These are phyloP conservation scores for Ptilorrhoa leucosticta DNA, from an alignment of 2,113 vertebrate genomes.

Conservation along the genomic window DNA sequence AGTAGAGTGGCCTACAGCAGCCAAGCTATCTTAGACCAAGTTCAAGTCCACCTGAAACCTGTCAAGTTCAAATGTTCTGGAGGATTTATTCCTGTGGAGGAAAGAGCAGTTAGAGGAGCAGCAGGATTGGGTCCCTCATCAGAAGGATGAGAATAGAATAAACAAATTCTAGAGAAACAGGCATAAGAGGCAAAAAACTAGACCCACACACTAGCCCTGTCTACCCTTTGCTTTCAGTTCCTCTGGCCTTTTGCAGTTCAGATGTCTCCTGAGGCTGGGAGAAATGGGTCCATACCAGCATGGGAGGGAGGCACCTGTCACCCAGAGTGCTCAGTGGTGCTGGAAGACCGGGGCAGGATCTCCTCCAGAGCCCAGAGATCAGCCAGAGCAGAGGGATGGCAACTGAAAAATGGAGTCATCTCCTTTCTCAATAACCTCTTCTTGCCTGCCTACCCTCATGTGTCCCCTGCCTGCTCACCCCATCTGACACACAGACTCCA, in stretches of 20 bases:
- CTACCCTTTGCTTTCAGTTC: neutral
- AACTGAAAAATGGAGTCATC: neutral
- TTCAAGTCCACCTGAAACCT: neutral
- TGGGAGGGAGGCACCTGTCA: rapidly evolving
- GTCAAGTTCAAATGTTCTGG: neutral
- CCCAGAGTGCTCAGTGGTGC: rapidly evolving
- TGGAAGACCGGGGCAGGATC: rapidly evolving
- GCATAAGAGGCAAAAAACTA: neutral
- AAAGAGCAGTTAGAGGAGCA: neutral
- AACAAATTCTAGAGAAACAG: neutral
- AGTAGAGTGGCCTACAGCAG: conserved; percentile 29
- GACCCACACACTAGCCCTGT: neutral
- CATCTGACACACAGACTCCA: neutral
- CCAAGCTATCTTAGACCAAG: neutral
- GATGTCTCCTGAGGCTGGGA: neutral
- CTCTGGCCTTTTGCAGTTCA: neutral
- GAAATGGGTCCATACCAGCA: rapidly evolving
- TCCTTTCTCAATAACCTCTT: neutral
- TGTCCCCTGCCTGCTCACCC: rapidly evolving
- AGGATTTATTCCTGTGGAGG: neutral
- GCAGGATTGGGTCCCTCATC: neutral
- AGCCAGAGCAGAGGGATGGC: neutral
- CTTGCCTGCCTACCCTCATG: neutral
- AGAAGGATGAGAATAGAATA: neutral
- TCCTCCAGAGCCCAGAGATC: neutral